Conservation (phyloP, 2,888 invertebrate species). For the Prosapia bicincta region DNA sequence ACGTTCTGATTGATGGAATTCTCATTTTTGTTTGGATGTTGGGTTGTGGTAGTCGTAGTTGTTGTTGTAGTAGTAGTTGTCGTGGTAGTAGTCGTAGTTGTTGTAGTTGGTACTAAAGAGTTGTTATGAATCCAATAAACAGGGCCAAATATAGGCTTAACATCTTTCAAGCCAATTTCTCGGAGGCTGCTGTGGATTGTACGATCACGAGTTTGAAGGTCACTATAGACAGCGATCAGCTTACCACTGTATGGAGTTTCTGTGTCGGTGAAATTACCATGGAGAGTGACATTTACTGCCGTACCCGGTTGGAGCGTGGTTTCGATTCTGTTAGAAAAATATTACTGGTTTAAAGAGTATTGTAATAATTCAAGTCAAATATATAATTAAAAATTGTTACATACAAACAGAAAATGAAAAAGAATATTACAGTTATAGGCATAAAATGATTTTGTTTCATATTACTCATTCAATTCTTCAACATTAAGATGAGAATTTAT, state of each 20-base stretch:
- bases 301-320: slow-evolving; percentile 71
- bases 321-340: slow-evolving; percentile 51
- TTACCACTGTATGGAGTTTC: slow-evolving; percentile 73
- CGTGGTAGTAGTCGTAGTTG: slow-evolving; percentile 56
- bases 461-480: too few species aligned
- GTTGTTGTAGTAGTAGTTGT: slow-evolving; percentile 45
- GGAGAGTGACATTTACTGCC: slow-evolving; percentile 75
- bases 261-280: slow-evolving; percentile 66
- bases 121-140: slow-evolving; percentile 72
- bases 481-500: too few species aligned
- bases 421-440: too few species aligned
- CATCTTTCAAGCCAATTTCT: slow-evolving; percentile 64
- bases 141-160: slow-evolving; percentile 69
- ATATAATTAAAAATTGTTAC: too few species aligned
- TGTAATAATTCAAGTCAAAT: too few species aligned
- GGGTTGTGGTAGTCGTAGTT: slow-evolving; percentile 48
- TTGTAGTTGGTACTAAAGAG: slow-evolving; percentile 73
- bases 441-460: too few species aligned
- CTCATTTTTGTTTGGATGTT: background rate
- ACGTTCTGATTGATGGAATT: background rate
- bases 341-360: too few species aligned
- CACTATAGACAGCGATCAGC: slow-evolving; percentile 65
- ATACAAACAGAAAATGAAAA: too few species aligned
- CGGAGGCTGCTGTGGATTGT: slow-evolving; percentile 59
- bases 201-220: slow-evolving; percentile 56